Evolutionary conservation across 1,140 invertebrate genomes (phyloP), one percentile per base, ranked within the genome.

Genomic region (Dendrolimus punctatus): DNA sequence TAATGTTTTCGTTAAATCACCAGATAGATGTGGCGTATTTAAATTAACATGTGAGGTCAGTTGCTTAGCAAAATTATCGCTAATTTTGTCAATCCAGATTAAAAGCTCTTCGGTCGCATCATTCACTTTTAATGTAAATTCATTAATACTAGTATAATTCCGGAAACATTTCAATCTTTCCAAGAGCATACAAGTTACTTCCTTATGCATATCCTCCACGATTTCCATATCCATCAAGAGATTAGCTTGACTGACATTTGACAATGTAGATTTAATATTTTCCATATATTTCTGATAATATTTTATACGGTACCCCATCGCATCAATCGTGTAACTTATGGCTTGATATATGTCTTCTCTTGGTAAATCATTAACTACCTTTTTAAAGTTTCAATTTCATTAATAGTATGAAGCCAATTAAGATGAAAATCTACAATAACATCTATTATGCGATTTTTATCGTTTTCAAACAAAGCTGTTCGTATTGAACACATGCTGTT

Each of bases 141-240:
- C 72, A 37, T 64, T 59, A 9, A 73, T 60, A 41, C 58, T 57
- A 55, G 58, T 55, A 58, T 57, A 72, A 49, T 63, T 77, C 53
- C 67, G 65, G 43, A 77, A 77, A 60, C 70, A 76, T 55, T 74
- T 78, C 8, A 78, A 47, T 61, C 78, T 78, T 9, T 77, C 72
- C 44, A 73, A 53, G 52, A 86, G 63, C 39, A 53, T 8, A 46
- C 56, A 39, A 9, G 58, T 66, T 45, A 76, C 68, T 40, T 80
- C 71, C 59, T 67, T 67, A 48, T 86, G 74, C 83, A 86, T 86
- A 49, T 77, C 80, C 68, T 84, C 75, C 37, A 84, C 64, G 49
- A 86, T 77, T 74, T 86, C 83, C 8, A 80, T 54, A 47, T 86
- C 83, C 7, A 76, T 57, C 9, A 53, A 9, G 44, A 85, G 47